Base-by-base conservation (phyloP, 2,888 invertebrate genomes). In the Parthenolecanium corni region DNA sequence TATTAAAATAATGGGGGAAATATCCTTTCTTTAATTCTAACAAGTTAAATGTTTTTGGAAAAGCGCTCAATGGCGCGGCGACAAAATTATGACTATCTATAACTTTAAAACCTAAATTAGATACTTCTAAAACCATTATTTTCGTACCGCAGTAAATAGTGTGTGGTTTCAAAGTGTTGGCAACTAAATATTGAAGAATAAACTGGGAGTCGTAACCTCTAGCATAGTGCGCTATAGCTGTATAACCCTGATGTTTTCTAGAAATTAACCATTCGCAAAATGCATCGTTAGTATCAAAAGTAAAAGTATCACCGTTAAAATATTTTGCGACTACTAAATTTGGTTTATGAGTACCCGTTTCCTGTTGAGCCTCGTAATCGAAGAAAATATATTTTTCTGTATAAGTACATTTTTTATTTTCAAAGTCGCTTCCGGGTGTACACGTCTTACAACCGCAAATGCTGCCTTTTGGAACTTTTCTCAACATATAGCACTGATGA, bases 1-100 rank as follows among this genome's bases (percentile, higher is more conserved):
- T 69, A 64, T 69, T 69, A 65, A 69, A 69, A 14, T 54, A 38
- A 47, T 54, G 54, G 3, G 63, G 54, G 20, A 63, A 63, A 24
- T 52, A 62, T 1, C 65, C 66, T 61, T 65, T 69, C 63, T 65
- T 66, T 44, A 67, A 47, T 65, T 67, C 65, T 47, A 62, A 66
- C n/a, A 67, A 61, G 4, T 63, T 64, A 47, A 67, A 67, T 57
- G 67, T 67, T 65, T 67, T 67, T 25, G 66, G 64, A 57, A 67
- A 67, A 11, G 62, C 52, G 44, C 54, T 62, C 57, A 68, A 63
- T 57, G 68, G 62, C 36, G 56, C 61, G 51, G 52, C 36, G 24
- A 68, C 64, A 66, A 68, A 67, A 66, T 64, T 51, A 40, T n/a
- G 2, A 4, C 51, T 51, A 23, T 62, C 62, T 23, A 62, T 52